phyloP scores from a whole-genome alignment of 2,113 vertebrate genomes.

The Felis chaus region DNA sequence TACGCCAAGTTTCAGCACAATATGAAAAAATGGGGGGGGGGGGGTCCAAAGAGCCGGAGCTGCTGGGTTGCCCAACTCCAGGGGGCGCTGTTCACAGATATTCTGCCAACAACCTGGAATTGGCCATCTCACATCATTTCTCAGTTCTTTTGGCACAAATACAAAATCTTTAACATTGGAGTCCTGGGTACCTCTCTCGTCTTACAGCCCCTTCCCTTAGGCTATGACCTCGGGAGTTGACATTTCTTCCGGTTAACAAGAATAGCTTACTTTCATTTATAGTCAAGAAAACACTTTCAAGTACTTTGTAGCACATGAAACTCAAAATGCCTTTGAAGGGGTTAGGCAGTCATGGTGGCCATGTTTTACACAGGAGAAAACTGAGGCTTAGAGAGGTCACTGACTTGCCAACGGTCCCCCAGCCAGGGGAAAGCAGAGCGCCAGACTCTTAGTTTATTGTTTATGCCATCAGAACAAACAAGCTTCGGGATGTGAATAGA shows the following conservation, averaged over 20 bases:
- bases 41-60: not conserved
- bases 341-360: not conserved
- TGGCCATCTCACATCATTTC: not conserved
- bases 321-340: not conserved
- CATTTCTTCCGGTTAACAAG: not conserved
- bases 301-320: not conserved
- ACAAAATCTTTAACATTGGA: not conserved
- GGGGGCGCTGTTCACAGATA: not conserved
- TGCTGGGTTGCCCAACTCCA: not conserved
- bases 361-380: not conserved
- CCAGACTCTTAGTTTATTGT: not conserved
- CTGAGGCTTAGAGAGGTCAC: not conserved
- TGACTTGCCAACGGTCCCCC: not conserved
- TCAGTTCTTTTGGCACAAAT: not conserved
- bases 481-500: not conserved
- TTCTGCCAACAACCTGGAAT: not conserved
- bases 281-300: not conserved
- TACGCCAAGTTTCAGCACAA: not conserved
- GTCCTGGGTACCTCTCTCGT: not conserved
- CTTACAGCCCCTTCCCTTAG: not conserved
- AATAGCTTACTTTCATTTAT: not conserved
- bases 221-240: not conserved
- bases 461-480: not conserved
- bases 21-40: accelerated
- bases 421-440: not conserved